Percentiles rank a stretch among this genome's conserved stretches.
phyloP scores from a whole-genome alignment of 2,113 vertebrate species.

The Cephalopterus ornatus region DNA sequence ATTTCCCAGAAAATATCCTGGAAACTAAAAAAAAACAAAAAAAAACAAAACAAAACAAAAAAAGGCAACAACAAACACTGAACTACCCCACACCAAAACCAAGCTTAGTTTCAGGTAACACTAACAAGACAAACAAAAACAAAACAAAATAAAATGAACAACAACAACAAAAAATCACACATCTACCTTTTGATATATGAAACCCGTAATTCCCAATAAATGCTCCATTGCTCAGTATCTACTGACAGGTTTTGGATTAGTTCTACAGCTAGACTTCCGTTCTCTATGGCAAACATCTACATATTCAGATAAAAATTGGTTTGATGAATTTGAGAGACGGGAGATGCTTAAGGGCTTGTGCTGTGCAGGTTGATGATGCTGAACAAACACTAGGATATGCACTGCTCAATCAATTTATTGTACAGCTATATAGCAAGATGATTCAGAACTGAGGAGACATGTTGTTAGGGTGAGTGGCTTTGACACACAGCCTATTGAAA shows the following conservation, averaged over 20 bases:
- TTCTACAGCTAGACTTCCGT: neutral
- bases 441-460: neutral
- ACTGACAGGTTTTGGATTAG: neutral
- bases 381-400: neutral
- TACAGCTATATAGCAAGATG: neutral
- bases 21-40: neutral
- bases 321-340: neutral
- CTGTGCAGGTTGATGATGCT: neutral
- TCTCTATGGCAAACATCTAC: neutral
- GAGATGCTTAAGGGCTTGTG: neutral
- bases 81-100: neutral
- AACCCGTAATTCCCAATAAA: neutral
- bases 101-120: neutral
- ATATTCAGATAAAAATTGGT: neutral
- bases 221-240: neutral
- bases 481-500: accelerated
- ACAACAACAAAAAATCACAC: neutral
- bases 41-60: neutral
- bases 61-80: neutral
- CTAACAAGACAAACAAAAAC: neutral
- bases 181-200: neutral
- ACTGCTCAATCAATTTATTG: neutral
- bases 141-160: neutral
- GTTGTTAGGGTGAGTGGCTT: neutral
- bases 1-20: neutral